phyloP scores from a whole-genome alignment of 2,113 vertebrate species.

The Hystrix brachyura region DNA sequence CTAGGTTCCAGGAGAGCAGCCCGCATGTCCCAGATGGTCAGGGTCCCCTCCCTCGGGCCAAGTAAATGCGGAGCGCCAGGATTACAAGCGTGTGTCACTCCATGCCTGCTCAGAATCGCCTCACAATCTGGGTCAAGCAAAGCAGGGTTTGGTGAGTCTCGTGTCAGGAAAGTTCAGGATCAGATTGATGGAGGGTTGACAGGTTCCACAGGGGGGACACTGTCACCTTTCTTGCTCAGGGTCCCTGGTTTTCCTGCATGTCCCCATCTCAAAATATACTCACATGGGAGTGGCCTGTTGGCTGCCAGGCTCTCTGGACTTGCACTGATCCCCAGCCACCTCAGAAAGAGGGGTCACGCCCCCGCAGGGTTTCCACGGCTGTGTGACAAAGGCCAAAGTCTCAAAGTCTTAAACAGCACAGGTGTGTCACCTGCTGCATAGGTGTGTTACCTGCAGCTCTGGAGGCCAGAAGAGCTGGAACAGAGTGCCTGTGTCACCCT shows the following conservation, averaged over 20 bases:
- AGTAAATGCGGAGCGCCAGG: not conserved
- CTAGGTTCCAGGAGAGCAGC: not conserved
- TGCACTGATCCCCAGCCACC: not conserved
- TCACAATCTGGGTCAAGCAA: not conserved
- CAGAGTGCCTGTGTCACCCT: not conserved
- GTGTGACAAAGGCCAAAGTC: not conserved
- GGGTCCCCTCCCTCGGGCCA: not conserved
- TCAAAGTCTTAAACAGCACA: not conserved
- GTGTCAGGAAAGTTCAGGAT: not conserved
- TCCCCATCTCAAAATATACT: not conserved
- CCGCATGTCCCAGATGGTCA: not conserved
- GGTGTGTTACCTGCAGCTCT: not conserved
- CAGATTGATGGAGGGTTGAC: fast-evolving
- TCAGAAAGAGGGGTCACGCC: not conserved
- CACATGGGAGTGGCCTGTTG: fast-evolving
- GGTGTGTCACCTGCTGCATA: not conserved
- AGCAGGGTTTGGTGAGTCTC: not conserved
- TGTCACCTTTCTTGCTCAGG: not conserved
- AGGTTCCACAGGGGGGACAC: too few species aligned
- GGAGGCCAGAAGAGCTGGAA: not conserved
- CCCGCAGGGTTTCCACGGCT: not conserved
- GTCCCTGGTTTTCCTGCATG: not conserved
- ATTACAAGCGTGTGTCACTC: not conserved
- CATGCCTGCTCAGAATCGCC: not conserved
- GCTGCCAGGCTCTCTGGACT: not conserved